Base-by-base conservation (phyloP, 2,113 vertebrate species). In the human region DNA sequence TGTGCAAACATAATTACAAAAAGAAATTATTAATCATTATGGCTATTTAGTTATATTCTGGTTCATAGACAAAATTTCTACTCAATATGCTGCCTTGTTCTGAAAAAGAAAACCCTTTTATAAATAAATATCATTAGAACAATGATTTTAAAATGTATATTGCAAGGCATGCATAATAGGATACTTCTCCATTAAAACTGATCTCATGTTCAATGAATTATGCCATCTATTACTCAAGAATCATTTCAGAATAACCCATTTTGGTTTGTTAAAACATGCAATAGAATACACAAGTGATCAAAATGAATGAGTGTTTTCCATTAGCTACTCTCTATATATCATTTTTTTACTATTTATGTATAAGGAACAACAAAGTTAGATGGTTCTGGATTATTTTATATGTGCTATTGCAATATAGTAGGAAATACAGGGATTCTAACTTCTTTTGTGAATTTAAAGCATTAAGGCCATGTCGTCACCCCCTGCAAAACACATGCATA, bases 221-320 rank as follows among this genome's bases (percentile, higher is more conserved):
- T 76, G 38, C 70, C 50, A 83, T 93, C 89, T 68, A 83, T 43
- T 90, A 94, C 59, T 75, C 38, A 95, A 87, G 20, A 92, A 80
- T 92, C 27, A 90, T 88, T 96, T 94, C 76, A 82, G 84, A 94
- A 92, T 22, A 89, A 90, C 22, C 16, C 82, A 89, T 85, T 82
- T 68, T 43, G 25, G 61, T 68, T 94, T 97, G 57, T 88, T 57
- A 95, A 91, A 90, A 76, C 61, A 45, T 45, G 68, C 10, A 80
- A 85, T 27, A 88, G 59, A 83, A 80, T 68, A 70, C 81, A 80
- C 22, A 25, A 52, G 68, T 68, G 5, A 85, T 84, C 43, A 96
- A 94, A 90, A 83, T 17, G 35, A 96, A 89, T 52, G 82, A 45
- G 6, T 81, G 8, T 84, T 94, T 95, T 48, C 16, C 59, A 86